A percentile compares a stretch with the other conserved stretches of the same genome.
These are phyloP conservation scores for Galaxea fascicularis DNA, from an alignment of 92 coral and sea anemone genomes.

Conservation along the genomic window DNA sequence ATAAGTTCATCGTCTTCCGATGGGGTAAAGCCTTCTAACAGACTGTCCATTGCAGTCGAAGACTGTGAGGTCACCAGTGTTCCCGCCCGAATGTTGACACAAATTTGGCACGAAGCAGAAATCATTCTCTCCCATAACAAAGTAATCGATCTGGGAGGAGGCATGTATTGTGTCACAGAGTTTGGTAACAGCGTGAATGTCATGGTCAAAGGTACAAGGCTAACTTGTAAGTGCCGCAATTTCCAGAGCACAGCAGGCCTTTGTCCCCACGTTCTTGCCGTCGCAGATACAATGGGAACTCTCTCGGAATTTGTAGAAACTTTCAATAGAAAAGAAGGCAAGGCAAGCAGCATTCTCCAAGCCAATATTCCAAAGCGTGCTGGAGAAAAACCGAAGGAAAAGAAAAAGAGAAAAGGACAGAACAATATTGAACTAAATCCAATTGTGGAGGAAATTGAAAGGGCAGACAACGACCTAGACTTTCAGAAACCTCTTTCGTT, in stretches of 20 bases:
- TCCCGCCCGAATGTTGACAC: conserved; percentile 36
- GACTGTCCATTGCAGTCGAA: conserved; percentile 38
- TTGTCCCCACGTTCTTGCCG: too few relatives aligned
- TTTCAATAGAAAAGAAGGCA: conserved; percentile 18
- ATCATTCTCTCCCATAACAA: conserved; percentile 54
- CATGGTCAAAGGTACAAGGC: conserved; percentile 19
- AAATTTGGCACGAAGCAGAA: conserved; percentile 69
- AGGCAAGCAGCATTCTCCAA: conserved; percentile 36
- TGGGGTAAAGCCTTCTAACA: background rate
- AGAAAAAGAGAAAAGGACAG: conserved; percentile 58
- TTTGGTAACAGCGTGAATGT: conserved; percentile 58
- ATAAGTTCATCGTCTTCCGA: background rate
- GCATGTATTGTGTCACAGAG: conserved; percentile 65
- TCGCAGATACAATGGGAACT: conserved; percentile 52
- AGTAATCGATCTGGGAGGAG: conserved; percentile 45
- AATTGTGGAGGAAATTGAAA: conserved; percentile 37
- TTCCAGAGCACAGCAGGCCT: conserved; percentile 56
- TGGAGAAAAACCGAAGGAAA: conserved; percentile 52
- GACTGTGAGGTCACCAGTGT: conserved; percentile 47
- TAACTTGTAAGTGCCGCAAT: conserved; percentile 48
- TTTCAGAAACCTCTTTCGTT: conserved; percentile 51
- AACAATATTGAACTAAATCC: conserved; percentile 57
- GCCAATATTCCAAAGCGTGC: conserved; percentile 60
- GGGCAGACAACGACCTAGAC: conserved; percentile 52
- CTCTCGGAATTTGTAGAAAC: conserved; percentile 33